phyloP scores from a whole-genome alignment of 2,113 vertebrate species.

The Barnardius zonarius region DNA sequence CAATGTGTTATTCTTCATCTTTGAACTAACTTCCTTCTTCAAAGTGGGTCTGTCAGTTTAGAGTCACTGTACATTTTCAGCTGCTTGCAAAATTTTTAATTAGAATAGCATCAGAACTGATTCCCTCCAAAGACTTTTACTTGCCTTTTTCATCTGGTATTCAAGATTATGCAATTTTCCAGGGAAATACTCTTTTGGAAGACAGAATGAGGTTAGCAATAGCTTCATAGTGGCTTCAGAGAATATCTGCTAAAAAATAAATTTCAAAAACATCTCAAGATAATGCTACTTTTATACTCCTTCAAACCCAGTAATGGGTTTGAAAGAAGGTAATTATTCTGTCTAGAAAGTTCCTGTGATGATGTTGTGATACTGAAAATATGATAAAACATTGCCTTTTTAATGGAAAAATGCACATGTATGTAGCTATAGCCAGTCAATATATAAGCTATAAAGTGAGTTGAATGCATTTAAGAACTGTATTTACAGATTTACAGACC shows the following conservation, averaged over 20 bases:
- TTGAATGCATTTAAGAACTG: neutral
- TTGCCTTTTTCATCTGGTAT: conserved; percentile 8
- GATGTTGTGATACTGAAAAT: neutral
- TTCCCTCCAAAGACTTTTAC: conserved; percentile 26
- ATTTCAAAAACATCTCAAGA: neutral
- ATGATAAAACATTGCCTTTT: neutral
- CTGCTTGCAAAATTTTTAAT: conserved; percentile 25
- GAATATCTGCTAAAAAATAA: neutral
- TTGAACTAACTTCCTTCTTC: neutral
- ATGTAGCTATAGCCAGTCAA: neutral
- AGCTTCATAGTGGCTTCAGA: neutral
- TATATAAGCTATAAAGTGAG: neutral
- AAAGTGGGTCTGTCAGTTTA: neutral
- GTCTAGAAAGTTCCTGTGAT: neutral
- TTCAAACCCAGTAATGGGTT: neutral
- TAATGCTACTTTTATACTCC: neutral
- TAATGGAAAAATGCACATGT: neutral
- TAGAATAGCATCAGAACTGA: neutral
- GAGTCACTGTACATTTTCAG: neutral
- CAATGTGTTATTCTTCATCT: neutral
- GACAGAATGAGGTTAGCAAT: conserved; percentile 54
- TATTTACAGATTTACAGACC: neutral
- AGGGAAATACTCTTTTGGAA: conserved; percentile 32
- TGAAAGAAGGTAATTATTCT: conserved; percentile 1
- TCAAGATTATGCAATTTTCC: conserved; percentile 40